Evolutionary conservation across 2,888 invertebrate species (phyloP), one percentile per base, ranked within the genome.

Genomic region (Hydropsyche betteni): DNA sequence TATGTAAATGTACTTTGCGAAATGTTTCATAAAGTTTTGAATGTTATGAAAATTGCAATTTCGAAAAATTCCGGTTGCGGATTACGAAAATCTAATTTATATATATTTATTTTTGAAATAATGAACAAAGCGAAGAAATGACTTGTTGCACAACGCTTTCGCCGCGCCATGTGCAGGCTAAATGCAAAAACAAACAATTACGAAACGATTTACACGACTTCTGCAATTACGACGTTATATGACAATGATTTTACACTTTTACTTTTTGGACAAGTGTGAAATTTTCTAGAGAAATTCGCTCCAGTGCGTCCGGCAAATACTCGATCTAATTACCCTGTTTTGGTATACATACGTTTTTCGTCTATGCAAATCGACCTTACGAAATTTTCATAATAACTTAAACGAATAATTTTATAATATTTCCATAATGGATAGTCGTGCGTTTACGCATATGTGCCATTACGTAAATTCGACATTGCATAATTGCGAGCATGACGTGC

Each of bases 111-210:
- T 44, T 44, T 44, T 44, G 44, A 44, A 44, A 44, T 44, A 8
- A 10, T 4, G 6, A 44, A 44, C 44, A 44, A 44, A 44, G 44
- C 44, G 44, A 44, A 44, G 44, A 44, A 44, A 44, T 44, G 44
- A 44, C 10, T 55, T n/a, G 36, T 64, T 64, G 36, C 64, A 64
- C 64, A 64, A 64, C 64, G 34, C 64, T 64, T 64, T 64, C 64
- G 64, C 64, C 36, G 34, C 64, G 64, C 64, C 12, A 24, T 64
- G 44, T 44, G 44, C 44, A 44, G 7, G 64, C 36, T 64, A 64
- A 64, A 64, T 64, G 36, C 36, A 64, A 64, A 64, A 64, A 64
- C 64, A 64, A 64, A 64, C 64, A 64, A 64, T 64, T 64, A 64
- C 64, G 36, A 64, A 64, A 64, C 64, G 64, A 64, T 64, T 36